These are phyloP conservation scores for Hoplostethus atlanticus DNA, from an alignment of 2,797 vertebrate genomes.

Conservation along the genomic window DNA sequence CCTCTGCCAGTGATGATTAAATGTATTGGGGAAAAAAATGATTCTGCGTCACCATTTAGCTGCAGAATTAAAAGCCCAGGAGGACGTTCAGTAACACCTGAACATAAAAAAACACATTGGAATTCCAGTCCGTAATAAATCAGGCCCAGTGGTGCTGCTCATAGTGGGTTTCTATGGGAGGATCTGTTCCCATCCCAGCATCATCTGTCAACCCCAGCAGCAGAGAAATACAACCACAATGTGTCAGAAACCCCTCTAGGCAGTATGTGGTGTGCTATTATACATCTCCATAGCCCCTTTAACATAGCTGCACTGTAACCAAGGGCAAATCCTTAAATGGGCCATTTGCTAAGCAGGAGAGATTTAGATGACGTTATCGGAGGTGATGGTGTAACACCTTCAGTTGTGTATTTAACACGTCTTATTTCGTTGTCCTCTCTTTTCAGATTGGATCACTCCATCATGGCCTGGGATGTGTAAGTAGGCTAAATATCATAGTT, in stretches of 20 bases:
- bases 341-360: slow-evolving; percentile 7
- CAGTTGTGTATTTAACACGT: background rate
- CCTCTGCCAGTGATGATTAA: slow-evolving; percentile 35
- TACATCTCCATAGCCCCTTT: slow-evolving; percentile 18
- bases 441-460: slow-evolving; percentile 96
- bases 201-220: slow-evolving; percentile 23
- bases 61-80: slow-evolving; percentile 45
- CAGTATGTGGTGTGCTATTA: slow-evolving; percentile 4
- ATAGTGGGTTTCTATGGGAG: slow-evolving; percentile 10
- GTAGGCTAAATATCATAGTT: slow-evolving; percentile 78
- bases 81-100: slow-evolving; percentile 30
- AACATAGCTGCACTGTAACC: slow-evolving; percentile 3
- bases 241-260: background rate
- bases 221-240: background rate
- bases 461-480: slow-evolving; percentile 97
- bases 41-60: slow-evolving; percentile 48
- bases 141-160: slow-evolving; percentile 7
- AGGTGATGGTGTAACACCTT: slow-evolving; percentile 4
- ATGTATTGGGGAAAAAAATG: slow-evolving; percentile 38
- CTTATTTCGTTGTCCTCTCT: slow-evolving; percentile 51
- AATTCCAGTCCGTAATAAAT: slow-evolving; percentile 37
- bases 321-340: background rate
- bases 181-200: slow-evolving; percentile 43
- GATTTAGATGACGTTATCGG: background rate
- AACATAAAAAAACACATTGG: slow-evolving; percentile 40